Conservation (phyloP, 2,797 vertebrate genomes). For the Limnodromus scolopaceus region DNA sequence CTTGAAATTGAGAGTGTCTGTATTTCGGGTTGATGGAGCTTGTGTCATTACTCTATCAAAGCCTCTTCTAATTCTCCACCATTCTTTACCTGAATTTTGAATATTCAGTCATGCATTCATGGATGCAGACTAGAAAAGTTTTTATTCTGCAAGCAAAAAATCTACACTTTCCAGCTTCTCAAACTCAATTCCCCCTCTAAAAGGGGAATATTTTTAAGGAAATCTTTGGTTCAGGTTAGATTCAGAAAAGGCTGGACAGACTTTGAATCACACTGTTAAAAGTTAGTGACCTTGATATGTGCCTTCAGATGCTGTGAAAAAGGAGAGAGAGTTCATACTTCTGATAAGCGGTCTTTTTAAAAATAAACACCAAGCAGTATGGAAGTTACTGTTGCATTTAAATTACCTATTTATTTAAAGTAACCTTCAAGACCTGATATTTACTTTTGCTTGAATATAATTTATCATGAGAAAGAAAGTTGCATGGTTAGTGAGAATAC, state of each 20-base stretch:
- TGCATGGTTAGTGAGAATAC: constrained; percentile 46
- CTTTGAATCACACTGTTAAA: neutral
- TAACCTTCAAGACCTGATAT: constrained; percentile 68
- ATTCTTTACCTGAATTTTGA: neutral
- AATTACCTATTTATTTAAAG: constrained; percentile 76
- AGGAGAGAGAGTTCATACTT: neutral
- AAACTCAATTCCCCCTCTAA: neutral
- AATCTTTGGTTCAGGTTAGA: neutral
- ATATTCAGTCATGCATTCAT: neutral
- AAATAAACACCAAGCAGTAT: constrained; percentile 35
- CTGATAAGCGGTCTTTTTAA: constrained; percentile 49
- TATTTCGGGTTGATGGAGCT: neutral
- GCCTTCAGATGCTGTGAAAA: neutral
- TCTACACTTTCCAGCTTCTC: neutral
- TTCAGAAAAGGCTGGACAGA: neutral
- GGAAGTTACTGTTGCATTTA: constrained; percentile 71
- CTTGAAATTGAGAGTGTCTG: neutral
- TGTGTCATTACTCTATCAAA: neutral
- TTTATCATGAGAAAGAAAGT: constrained; percentile 61
- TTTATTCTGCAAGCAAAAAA: neutral
- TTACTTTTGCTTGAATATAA: constrained; percentile 63
- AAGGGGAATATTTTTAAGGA: neutral
- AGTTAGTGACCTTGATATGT: constrained; percentile 20
- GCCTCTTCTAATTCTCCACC: neutral
- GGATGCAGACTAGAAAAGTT: neutral